Conservation (phyloP, 92 coral and sea anemone species). For the Zoanthus sansibaricus region DNA sequence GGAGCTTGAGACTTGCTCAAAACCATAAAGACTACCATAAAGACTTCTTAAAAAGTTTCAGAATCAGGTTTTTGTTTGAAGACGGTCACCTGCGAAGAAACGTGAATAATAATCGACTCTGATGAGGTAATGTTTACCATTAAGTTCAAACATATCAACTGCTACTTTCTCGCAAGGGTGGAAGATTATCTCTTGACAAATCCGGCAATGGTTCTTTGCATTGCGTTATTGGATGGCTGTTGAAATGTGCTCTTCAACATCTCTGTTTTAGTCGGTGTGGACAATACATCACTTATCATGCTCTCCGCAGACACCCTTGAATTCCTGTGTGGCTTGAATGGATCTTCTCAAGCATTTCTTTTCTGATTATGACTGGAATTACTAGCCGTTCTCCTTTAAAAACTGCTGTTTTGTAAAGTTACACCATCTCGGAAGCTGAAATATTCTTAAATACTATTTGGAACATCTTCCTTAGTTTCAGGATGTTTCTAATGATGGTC, state of each 20-base stretch:
- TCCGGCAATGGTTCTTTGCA: conserved; percentile 34
- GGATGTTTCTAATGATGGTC: conserved; percentile 55
- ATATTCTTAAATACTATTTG: conserved; percentile 11
- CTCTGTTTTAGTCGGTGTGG: conserved; percentile 12
- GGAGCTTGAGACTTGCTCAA: background rate
- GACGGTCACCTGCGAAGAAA: conserved; percentile 32
- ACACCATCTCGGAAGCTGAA: conserved; percentile 10
- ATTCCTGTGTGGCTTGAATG: conserved; percentile 50
- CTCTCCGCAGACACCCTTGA: conserved; percentile 49
- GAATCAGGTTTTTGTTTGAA: conserved; percentile 22
- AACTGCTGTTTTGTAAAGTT: background rate
- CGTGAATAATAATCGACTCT: conserved; percentile 38
- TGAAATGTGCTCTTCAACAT: conserved; percentile 11
- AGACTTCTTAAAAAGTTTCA: conserved; percentile 12
- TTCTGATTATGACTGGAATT: background rate
- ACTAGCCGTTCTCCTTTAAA: conserved; percentile 11
- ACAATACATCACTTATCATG: conserved; percentile 43
- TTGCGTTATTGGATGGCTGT: conserved; percentile 5
- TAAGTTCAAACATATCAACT: conserved; percentile 23
- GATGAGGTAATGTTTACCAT: conserved; percentile 17
- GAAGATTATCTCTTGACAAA: conserved; percentile 9
- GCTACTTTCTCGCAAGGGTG: conserved; percentile 36
- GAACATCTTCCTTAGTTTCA: conserved; percentile 29
- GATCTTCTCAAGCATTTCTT: conserved; percentile 28
- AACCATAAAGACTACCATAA: conserved; percentile 14